Conservation (phyloP, 2,797 vertebrate species). For the Malacoctenus gilli region DNA sequence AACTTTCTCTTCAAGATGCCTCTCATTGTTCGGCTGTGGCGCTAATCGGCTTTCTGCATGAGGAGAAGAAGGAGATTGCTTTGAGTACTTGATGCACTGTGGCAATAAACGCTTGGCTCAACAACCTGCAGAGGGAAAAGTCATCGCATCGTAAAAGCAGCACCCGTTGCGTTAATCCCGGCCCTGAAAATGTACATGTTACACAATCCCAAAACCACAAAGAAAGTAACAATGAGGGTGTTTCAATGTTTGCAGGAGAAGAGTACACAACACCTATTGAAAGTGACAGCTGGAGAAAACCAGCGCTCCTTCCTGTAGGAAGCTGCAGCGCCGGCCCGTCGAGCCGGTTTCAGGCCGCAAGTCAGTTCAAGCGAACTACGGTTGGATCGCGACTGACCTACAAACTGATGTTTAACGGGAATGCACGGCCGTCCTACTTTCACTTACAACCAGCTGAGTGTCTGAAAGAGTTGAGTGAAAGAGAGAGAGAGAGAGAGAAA, state of each 20-base stretch:
- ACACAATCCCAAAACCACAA: no score
- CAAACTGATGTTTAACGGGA: slow-evolving; percentile 20
- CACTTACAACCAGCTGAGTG: slow-evolving; percentile 44
- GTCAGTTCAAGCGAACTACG: slow-evolving; percentile 70
- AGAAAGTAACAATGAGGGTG: slow-evolving; percentile 1
- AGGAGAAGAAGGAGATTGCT: slow-evolving; percentile 29
- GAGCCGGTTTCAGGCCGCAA: slow-evolving; percentile 55
- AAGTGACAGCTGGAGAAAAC: slow-evolving; percentile 40
- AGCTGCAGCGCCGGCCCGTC: slow-evolving; percentile 52
- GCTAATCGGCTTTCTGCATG: slow-evolving; percentile 54
- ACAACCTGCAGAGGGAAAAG: neutral
- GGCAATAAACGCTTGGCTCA: slow-evolving; percentile 15
- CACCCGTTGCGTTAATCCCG: no score
- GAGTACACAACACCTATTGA: slow-evolving; percentile 27
- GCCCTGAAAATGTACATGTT: no score
- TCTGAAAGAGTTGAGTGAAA: slow-evolving; percentile 13
- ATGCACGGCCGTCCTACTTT: slow-evolving; percentile 25
- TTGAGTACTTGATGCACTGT: slow-evolving; percentile 6
- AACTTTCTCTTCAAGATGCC: slow-evolving; percentile 91
- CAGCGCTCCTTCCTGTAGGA: slow-evolving; percentile 30
- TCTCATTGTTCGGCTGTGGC: slow-evolving; percentile 81
- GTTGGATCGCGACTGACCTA: slow-evolving; percentile 37
- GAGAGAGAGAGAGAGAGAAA: slow-evolving; percentile 18
- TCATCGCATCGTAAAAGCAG: neutral
- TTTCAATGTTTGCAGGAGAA: slow-evolving; percentile 22